These are phyloP conservation scores for Lasioglossum zephyrum DNA, from an alignment of 2,888 invertebrate species.

Conservation along the genomic window DNA sequence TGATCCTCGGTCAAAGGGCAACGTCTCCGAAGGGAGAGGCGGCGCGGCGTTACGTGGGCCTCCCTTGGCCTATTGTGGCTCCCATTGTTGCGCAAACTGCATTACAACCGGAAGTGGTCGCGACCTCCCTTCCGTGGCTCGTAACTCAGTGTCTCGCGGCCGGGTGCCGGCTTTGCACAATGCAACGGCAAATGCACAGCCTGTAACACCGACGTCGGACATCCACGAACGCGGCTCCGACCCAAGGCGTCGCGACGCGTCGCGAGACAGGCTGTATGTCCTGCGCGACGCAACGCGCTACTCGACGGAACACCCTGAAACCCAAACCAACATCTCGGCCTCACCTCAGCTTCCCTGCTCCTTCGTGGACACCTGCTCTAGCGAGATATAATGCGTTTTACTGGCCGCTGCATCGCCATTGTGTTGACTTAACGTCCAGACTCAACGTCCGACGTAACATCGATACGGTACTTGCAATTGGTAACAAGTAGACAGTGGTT, in stretches of 20 bases:
- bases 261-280: conserved; percentile 41
- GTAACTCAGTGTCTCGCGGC: conserved; percentile 83
- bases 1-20: conserved; percentile 80
- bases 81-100: conserved; percentile 83
- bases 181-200: conserved; percentile 61
- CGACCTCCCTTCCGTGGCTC: conserved; percentile 83
- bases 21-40: conserved; percentile 73
- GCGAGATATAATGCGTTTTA: neutral
- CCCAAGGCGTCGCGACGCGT: conserved; percentile 66
- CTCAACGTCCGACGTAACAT: too few species aligned
- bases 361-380: neutral
- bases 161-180: conserved; percentile 63
- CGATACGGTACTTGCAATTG: too few species aligned
- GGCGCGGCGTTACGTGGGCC: conserved; percentile 63
- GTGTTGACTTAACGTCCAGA: too few species aligned
- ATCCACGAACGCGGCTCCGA: conserved; percentile 61
- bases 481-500: too few species aligned
- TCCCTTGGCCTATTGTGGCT: conserved; percentile 80
- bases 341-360: neutral
- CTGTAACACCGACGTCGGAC: conserved; percentile 61
- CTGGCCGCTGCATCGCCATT: too few species aligned
- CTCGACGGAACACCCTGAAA: conserved; percentile 22
- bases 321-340: conserved; percentile 27
- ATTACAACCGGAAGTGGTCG: conserved; percentile 84
- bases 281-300: conserved; percentile 8